A percentile compares a stretch with the other conserved stretches of the same genome.
Evolutionary conservation across 2,113 vertebrate genomes (phyloP).

Genomic region (Melanerpes aurifrons): DNA sequence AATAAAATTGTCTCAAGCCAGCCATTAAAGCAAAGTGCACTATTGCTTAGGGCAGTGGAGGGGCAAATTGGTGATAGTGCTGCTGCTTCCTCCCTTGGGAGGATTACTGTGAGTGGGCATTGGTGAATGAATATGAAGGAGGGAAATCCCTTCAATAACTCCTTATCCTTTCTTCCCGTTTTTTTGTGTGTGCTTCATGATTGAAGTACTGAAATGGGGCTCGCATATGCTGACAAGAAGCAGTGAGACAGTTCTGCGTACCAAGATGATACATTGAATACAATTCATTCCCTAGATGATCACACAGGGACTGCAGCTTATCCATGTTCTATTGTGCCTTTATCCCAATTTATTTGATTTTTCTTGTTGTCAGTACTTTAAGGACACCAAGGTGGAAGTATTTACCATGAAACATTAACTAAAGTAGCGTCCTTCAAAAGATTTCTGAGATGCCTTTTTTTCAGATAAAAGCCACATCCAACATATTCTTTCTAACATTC

Average conservation of each 20-base stretch:
- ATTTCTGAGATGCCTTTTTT: not conserved
- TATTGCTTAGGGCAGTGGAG: not conserved
- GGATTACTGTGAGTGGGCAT: not conserved
- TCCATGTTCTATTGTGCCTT: not conserved
- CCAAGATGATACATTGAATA: not conserved
- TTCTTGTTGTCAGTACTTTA: not conserved
- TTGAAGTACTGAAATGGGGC: not conserved
- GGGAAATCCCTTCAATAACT: not conserved
- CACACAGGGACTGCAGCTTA: not conserved
- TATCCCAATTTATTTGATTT: not conserved
- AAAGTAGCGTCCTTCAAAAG: not conserved
- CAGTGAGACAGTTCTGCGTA: not conserved
- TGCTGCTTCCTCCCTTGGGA: not conserved
- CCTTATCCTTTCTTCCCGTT: not conserved
- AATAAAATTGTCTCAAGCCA: conserved; percentile 38
- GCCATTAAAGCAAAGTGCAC: conserved; percentile 48
- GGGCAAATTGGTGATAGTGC: not conserved
- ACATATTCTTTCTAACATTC: not conserved
- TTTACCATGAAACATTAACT: not conserved
- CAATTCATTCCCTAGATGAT: not conserved
- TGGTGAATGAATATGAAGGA: not conserved
- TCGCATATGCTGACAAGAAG: conserved; percentile 5
- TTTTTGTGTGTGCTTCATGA: not conserved
- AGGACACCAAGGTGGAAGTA: not conserved
- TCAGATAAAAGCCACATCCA: not conserved